Conservation (phyloP, 2,113 vertebrate genomes). For the Aptenodytes forsteri region DNA sequence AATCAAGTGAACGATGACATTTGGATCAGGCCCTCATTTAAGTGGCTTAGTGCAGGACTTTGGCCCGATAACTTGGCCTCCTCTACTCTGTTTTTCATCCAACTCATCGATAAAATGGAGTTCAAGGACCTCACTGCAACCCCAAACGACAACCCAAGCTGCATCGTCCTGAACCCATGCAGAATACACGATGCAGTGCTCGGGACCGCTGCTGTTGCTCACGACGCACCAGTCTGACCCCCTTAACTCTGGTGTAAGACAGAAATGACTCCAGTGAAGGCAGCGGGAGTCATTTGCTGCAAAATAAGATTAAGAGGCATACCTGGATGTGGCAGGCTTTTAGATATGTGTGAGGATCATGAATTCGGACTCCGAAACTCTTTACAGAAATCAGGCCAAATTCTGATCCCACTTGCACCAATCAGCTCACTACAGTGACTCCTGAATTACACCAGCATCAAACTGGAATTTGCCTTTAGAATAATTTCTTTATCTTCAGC, state of each 20-base stretch:
- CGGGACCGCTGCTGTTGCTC: not conserved
- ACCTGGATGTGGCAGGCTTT: not conserved
- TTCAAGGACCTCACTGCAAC: not conserved
- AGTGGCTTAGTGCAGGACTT: not conserved
- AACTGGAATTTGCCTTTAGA: not conserved
- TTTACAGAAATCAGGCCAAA: not conserved
- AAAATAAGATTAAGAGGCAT: not conserved
- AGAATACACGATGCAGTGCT: not conserved
- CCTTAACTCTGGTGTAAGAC: not conserved
- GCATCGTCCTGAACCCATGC: not conserved
- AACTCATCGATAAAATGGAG: not conserved
- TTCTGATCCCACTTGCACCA: not conserved
- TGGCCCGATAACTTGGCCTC: not conserved
- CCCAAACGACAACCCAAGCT: fast-evolving
- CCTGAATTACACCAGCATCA: not conserved
- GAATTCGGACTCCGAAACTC: not conserved
- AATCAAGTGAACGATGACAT: not conserved
- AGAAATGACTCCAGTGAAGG: not conserved
- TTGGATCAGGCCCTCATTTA: not conserved
- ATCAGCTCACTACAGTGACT: not conserved
- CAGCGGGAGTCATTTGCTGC: not conserved
- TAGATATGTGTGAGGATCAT: not conserved
- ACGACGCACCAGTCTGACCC: not conserved
- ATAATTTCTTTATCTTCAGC: not conserved
- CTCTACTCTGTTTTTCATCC: not conserved